Base-by-base conservation (phyloP, 2,113 vertebrate species). In the Seriola dumerili region DNA sequence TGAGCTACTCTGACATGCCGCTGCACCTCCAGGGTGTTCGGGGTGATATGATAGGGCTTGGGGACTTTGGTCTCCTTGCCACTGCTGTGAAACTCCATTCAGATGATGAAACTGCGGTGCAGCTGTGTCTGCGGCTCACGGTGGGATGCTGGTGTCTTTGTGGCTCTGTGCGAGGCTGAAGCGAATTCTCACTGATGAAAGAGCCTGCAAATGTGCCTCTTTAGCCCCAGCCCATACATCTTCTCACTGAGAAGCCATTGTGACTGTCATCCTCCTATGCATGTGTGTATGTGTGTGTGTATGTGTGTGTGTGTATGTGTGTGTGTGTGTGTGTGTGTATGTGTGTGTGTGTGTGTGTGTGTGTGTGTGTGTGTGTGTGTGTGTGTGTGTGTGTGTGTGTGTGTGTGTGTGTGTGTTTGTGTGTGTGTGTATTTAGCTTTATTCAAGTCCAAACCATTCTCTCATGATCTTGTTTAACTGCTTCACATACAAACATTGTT, bases 71-170 rank as follows among this genome's bases (percentile, higher is more conserved):
- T 84, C 89, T 84, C 72, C 84, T 78, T 80, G 83, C 87, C 85
- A 87, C 93, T 88, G 91, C 91, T 91, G 92, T 91, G 89, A 94
- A 93, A 91, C 87, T 90, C 88, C 88, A 94, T 92, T 93, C 84
- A 85, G 90, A 91, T 92, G 92, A 94, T 93, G 93, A 93, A 93
- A 93, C 87, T 87, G 91, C 11, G 13, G 79, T 76, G 86, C 89
- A 82, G 89, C 84, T 72, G 87, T 83, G 89, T 92, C 88, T 87
- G 77, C 42, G 52, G 90, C 80, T 93, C 91, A 90, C 84, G 88
- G 85, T 90, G 88, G 92, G 92, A 91, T 58, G 81, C 88, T 88
- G 84, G 86, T 83, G 81, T 90, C 87, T 93, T 88, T 89, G 88
- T 78, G 87, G 85, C 87, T 85, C 68, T 81, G 58, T 63, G 72